phyloP scores from a whole-genome alignment of 2,113 vertebrate species.

The Podarcis cretensis region DNA sequence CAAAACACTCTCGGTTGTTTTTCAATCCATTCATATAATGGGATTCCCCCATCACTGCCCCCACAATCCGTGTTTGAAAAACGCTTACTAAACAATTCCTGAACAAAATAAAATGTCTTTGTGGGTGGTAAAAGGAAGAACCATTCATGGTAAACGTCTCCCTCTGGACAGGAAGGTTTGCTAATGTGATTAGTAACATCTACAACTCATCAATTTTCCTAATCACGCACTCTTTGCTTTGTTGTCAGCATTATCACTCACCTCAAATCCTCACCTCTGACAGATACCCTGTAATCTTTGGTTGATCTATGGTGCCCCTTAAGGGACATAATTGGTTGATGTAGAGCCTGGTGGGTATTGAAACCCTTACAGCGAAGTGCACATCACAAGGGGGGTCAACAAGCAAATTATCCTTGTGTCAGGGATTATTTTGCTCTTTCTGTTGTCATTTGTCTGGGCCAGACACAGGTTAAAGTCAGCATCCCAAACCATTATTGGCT shows the following conservation, averaged over 20 bases:
- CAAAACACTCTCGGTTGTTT: neutral
- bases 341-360: constrained; percentile 23
- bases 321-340: constrained; percentile 45
- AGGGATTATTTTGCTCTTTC: neutral
- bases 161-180: constrained; percentile 22
- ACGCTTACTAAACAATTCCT: neutral
- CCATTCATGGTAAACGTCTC: neutral
- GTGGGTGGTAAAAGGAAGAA: neutral
- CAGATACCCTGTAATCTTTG: constrained; percentile 28
- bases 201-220: constrained; percentile 41
- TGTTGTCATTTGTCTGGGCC: constrained; percentile 20
- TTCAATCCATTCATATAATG: neutral
- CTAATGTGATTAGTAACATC: constrained; percentile 55
- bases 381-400: constrained; percentile 25
- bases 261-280: constrained; percentile 45
- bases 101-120: neutral
- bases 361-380: neutral
- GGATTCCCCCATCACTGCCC: neutral
- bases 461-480: constrained; percentile 13
- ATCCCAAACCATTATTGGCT: neutral
- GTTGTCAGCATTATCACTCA: constrained; percentile 19
- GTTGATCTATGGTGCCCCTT: constrained; percentile 48
- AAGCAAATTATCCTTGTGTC: constrained; percentile 23
- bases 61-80: neutral
- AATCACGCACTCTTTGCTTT: constrained; percentile 40